Evolutionary conservation across 2,113 vertebrate species (phyloP).

Genomic region (Pristiophorus japonicus): DNA sequence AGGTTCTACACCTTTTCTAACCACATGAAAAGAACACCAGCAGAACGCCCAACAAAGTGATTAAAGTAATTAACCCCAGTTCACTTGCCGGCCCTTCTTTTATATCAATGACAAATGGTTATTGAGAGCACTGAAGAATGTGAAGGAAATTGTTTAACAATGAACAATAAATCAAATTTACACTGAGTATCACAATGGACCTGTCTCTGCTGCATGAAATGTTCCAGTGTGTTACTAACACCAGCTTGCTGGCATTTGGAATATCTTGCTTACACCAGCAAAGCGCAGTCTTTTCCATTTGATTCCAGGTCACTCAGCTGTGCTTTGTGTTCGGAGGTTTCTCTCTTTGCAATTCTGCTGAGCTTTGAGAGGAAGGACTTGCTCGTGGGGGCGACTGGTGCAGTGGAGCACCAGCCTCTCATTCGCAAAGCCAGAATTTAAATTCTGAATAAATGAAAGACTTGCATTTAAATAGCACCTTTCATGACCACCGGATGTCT

Average conservation of each 20-base stretch:
- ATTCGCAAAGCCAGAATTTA: neutral
- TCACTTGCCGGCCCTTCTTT: slow-evolving; percentile 40
- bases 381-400: neutral
- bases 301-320: neutral
- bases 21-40: neutral
- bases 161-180: slow-evolving; percentile 41
- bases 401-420: too few relatives aligned
- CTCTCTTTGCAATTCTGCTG: neutral
- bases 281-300: neutral
- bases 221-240: slow-evolving; percentile 24
- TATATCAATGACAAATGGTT: slow-evolving; percentile 40
- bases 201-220: slow-evolving; percentile 20
- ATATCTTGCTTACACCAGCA: neutral
- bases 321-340: neutral
- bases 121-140: slow-evolving; percentile 39
- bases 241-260: neutral
- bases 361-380: neutral
- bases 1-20: neutral
- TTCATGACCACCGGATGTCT: too few relatives aligned
- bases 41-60: slow-evolving; percentile 34
- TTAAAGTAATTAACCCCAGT: slow-evolving; percentile 39
- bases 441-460: too few relatives aligned
- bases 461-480: too few relatives aligned
- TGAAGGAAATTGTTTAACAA: slow-evolving; percentile 39
- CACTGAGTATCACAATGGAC: slow-evolving; percentile 40